These are phyloP conservation scores for Ptilorrhoa leucosticta DNA, from an alignment of 2,113 vertebrate genomes.

Conservation along the genomic window DNA sequence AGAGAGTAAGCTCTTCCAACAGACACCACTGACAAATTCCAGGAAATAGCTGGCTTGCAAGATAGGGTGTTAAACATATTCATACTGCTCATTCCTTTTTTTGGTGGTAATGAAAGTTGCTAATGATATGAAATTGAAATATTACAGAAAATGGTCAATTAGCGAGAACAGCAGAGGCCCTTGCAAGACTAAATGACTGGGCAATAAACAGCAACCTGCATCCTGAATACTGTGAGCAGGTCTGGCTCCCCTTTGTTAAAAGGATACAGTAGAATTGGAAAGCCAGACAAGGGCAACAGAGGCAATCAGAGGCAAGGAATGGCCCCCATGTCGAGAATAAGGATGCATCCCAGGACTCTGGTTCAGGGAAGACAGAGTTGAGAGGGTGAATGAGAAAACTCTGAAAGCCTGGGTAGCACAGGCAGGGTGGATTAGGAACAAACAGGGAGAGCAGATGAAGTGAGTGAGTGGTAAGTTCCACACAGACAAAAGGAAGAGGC, in stretches of 20 bases:
- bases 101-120: background rate
- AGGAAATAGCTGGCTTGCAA: background rate
- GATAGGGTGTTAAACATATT: background rate
- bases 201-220: background rate
- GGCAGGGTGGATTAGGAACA: background rate
- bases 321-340: accelerated
- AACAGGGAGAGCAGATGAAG: background rate
- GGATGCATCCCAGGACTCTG: background rate
- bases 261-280: background rate
- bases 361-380: background rate
- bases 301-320: background rate
- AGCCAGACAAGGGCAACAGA: background rate
- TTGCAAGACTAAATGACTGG: background rate
- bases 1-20: background rate
- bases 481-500: background rate
- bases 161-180: background rate
- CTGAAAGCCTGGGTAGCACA: background rate
- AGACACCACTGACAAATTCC: background rate
- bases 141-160: background rate
- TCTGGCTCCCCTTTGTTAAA: background rate
- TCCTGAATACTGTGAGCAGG: background rate
- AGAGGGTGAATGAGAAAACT: background rate
- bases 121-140: background rate
- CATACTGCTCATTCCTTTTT: background rate
- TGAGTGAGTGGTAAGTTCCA: accelerated